Percentiles rank a stretch among this genome's conserved stretches.
Conservation (phyloP, 2,797 vertebrate species). For the Vultur gryphus region DNA sequence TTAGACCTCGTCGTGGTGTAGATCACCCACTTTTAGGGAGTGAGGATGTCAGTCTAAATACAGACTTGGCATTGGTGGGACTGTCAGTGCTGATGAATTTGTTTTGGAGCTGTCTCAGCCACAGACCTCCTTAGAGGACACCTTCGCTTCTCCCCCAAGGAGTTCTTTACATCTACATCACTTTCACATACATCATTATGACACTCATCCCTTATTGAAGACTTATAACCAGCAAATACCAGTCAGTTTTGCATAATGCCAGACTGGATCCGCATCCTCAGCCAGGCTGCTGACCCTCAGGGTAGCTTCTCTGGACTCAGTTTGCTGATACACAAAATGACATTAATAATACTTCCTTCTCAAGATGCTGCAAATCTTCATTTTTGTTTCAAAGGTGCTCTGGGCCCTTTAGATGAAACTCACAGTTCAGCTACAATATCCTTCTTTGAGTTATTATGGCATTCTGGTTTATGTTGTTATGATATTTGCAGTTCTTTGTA, state of each 20-base stretch:
- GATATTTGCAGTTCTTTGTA: not conserved
- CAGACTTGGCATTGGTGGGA: not conserved
- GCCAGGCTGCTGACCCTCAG: not conserved
- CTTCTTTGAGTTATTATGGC: not conserved
- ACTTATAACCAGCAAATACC: not conserved
- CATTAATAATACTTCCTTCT: not conserved
- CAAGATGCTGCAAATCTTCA: not conserved
- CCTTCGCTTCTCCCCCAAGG: not conserved
- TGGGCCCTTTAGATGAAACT: not conserved
- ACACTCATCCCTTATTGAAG: not conserved
- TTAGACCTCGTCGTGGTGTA: not conserved
- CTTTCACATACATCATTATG: not conserved
- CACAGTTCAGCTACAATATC: not conserved
- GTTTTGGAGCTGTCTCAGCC: not conserved
- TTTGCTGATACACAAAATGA: not conserved
- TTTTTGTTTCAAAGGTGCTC: not conserved
- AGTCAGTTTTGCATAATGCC: not conserved
- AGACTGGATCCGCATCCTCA: not conserved
- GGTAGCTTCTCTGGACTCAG: not conserved
- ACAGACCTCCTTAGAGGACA: not conserved
- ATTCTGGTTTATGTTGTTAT: not conserved
- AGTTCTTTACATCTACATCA: not conserved
- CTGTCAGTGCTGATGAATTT: not conserved
- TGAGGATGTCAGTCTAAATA: not conserved
- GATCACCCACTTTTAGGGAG: not conserved